A percentile compares a stretch with the other conserved stretches of the same genome.
These are phyloP conservation scores for Alexandromys oeconomus DNA, from an alignment of 2,797 vertebrate species.

Conservation along the genomic window DNA sequence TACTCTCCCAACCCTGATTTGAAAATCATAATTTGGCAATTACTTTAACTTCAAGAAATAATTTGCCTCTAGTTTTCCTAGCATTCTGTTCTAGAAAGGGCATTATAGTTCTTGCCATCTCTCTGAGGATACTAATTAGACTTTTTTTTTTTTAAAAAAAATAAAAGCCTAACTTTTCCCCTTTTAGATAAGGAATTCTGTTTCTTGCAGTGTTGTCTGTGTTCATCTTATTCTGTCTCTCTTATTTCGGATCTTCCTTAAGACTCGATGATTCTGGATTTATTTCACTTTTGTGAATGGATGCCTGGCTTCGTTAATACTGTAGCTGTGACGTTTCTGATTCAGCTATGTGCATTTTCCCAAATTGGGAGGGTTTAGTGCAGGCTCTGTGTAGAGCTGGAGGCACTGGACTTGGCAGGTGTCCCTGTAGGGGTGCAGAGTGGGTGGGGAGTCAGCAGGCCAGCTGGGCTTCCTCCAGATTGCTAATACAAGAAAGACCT, in stretches of 20 bases:
- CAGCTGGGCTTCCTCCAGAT: not conserved
- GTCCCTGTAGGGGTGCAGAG: not conserved
- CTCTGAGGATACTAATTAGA: not conserved
- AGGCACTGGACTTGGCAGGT: not conserved
- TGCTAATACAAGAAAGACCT: not conserved
- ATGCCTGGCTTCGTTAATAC: not conserved
- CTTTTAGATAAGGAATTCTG: not conserved
- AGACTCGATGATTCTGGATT: not conserved
- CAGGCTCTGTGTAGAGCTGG: not conserved
- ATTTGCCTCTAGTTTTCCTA: not conserved
- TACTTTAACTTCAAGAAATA: constrained; percentile 41
- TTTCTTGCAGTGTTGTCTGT: not conserved
- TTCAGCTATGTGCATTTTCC: not conserved
- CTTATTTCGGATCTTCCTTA: not conserved
- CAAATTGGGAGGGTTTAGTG: not conserved
- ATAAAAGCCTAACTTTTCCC: not conserved
- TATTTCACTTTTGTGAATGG: constrained; percentile 1
- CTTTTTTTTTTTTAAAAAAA: not conserved
- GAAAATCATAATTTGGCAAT: constrained; percentile 7
- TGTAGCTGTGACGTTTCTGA: not conserved
- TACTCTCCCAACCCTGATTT: not conserved
- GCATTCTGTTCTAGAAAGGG: not conserved
- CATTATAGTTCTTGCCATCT: constrained; percentile 11
- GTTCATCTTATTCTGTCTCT: not conserved
- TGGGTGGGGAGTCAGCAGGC: not conserved